Percentiles rank a stretch among this genome's conserved stretches.
phyloP scores from a whole-genome alignment of 2,113 vertebrate species.

The Alligator sinensis region DNA sequence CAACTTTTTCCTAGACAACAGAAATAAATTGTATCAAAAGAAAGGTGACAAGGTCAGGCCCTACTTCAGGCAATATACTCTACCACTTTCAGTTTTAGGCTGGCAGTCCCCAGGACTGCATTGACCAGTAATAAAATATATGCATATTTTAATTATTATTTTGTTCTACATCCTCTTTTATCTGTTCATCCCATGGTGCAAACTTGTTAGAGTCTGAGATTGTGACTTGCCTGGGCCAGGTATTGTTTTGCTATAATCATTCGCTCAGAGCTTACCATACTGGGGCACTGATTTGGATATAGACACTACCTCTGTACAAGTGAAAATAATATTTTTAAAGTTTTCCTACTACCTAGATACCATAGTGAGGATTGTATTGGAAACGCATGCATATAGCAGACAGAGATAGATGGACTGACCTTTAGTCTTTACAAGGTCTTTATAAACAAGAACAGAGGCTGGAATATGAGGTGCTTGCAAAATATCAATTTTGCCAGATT shows the following conservation, averaged over 20 bases:
- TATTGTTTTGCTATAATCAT: neutral
- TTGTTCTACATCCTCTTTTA: neutral
- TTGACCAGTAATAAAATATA: neutral
- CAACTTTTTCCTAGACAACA: neutral
- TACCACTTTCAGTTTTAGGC: neutral
- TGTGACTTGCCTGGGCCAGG: neutral
- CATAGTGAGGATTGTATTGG: neutral
- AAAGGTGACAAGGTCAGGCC: neutral
- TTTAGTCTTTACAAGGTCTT: slow-evolving; percentile 31
- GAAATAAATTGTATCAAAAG: accelerated
- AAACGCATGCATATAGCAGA: accelerated
- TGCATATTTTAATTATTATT: neutral
- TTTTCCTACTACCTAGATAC: neutral
- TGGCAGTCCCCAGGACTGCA: neutral
- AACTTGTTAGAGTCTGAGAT: neutral
- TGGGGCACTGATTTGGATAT: neutral
- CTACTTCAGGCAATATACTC: neutral
- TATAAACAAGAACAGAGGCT: neutral
- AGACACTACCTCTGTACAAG: neutral
- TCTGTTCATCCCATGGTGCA: neutral
- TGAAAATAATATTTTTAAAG: neutral
- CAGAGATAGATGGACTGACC: slow-evolving; percentile 11
- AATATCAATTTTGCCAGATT: neutral
- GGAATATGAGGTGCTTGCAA: neutral
- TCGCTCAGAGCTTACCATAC: neutral